These are phyloP conservation scores for Carettochelys insculpta DNA, from an alignment of 2,113 vertebrate genomes.

Conservation along the genomic window DNA sequence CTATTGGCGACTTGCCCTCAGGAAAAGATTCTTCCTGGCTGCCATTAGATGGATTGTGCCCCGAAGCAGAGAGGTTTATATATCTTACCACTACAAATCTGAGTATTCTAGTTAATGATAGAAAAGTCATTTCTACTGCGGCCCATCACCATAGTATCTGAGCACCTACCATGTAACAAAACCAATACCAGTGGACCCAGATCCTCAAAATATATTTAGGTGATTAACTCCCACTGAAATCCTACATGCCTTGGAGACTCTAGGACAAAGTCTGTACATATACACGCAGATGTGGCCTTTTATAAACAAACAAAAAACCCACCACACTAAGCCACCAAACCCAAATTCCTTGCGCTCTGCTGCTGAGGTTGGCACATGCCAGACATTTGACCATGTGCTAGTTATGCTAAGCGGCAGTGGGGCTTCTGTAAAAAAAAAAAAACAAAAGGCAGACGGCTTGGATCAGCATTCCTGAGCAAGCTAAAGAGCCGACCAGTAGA, in stretches of 20 bases:
- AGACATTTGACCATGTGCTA: background rate
- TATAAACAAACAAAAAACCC: background rate
- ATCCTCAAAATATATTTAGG: background rate
- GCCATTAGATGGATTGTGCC: too few species aligned
- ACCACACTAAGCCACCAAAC: background rate
- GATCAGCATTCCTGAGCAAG: too few species aligned
- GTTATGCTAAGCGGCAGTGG: background rate
- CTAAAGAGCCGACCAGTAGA: too few species aligned
- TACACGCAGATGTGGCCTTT: background rate
- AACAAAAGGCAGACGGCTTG: too few species aligned
- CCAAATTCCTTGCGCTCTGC: background rate
- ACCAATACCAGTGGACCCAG: background rate
- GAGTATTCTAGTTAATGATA: too few species aligned
- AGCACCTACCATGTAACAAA: background rate
- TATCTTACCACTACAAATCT: too few species aligned
- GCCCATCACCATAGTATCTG: background rate
- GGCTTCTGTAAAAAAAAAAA: background rate
- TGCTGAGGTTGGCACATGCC: background rate
- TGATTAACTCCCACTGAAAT: background rate
- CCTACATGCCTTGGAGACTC: too few species aligned
- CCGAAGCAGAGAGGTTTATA: too few species aligned
- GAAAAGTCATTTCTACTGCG: background rate
- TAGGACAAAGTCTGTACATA: too few species aligned
- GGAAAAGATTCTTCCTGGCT: too few species aligned
- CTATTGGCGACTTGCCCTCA: too few species aligned